Evolutionary conservation across 2,797 vertebrate genomes (phyloP).

Genomic region (Sciurus carolinensis): DNA sequence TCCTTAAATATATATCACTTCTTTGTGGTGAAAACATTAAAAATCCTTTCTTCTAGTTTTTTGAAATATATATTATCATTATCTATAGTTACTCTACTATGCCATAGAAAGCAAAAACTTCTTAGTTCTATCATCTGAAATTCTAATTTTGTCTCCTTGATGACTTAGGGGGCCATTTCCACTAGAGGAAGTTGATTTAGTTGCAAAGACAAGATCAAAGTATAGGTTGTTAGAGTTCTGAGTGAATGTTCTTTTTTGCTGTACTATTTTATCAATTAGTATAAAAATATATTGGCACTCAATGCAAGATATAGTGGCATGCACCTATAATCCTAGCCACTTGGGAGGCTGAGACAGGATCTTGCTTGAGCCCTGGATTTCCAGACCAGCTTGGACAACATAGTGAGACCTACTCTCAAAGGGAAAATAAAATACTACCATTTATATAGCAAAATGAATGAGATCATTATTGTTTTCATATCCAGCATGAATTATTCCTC

Average conservation of each 20-base stretch:
- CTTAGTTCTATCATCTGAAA: background rate
- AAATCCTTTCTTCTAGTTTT: background rate
- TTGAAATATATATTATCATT: background rate
- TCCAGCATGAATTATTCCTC: conserved; percentile 8
- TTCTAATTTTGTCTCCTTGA: conserved; percentile 26
- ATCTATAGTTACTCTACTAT: background rate
- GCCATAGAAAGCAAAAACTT: background rate
- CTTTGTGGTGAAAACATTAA: background rate
- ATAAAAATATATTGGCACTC: background rate
- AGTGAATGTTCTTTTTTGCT: conserved; percentile 34
- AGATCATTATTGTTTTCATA: conserved; percentile 52
- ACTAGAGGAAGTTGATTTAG: conserved; percentile 33
- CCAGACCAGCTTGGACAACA: too few relatives aligned
- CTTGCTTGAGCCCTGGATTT: too few relatives aligned
- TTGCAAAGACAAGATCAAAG: conserved; percentile 35
- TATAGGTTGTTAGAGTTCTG: conserved; percentile 2
- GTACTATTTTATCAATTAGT: background rate
- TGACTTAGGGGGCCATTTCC: background rate
- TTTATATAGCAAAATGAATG: background rate
- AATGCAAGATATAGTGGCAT: background rate
- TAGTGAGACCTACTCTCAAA: background rate
- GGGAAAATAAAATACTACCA: background rate
- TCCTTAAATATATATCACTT: background rate
- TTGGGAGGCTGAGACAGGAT: background rate
- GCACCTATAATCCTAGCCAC: background rate